Base-by-base conservation (phyloP, 2,888 invertebrate genomes). In the Camponotus fellah region DNA sequence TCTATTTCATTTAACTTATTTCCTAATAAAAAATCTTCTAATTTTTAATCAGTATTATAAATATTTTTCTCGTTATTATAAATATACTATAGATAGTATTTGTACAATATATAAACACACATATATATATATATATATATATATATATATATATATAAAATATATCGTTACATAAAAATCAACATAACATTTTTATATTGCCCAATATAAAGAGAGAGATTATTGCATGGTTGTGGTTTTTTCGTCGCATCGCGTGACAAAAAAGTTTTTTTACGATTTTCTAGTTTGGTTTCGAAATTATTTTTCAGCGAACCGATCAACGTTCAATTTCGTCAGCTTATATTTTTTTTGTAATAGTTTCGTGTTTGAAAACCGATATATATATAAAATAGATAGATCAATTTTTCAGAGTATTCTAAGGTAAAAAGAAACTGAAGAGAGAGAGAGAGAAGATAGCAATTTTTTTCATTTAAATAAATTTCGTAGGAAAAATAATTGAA, bases 241-340 rank as follows among this genome's bases (percentile, higher is more conserved):
- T 53, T 66, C 26, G 34, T 32, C 2, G 34, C 26, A 62, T 53
- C 37, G n/a, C n/a, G 6, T 10, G 10, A 14, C 12, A 26, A 5
- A 65, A 10, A 77, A 26, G 26, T 32, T n/a, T 68, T 53, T 53
- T 53, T 49, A 26, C 34, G 8, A 9, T 17, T 76, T 77, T 77
- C 53, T 46, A 56, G 17, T 40, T 56, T 40, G 9, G 53, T 37
- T 66, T 17, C 2, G 21, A 68, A 56, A n/a, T 40, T 40, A 8
- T n/a, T 46, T 62, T 56, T 56, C n/a, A 56, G n/a, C 26, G 8
- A n/a, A 56, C 12, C 40, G 53, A 66, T 75, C 34, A 75, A 65
- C 17, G 9, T 43, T 64, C 32, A 66, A 76, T 40, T 32, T 17
- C 37, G 49, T 6, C 12, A n/a, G 5, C 32, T 75, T 46, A 10